phyloP scores from a whole-genome alignment of 2,797 vertebrate genomes.

The Sebastes trivittatus region DNA sequence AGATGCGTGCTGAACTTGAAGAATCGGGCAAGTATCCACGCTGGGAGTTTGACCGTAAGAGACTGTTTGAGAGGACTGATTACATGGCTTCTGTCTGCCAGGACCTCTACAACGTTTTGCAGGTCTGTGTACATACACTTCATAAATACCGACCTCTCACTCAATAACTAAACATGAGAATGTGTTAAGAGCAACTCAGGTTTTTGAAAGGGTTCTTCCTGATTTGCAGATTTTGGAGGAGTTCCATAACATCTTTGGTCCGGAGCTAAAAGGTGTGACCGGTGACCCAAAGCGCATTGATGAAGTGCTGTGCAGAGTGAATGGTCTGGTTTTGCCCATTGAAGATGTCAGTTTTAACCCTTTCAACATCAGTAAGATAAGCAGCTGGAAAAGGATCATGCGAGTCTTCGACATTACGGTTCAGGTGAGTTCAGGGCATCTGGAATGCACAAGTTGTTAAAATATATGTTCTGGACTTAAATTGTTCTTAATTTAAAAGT shows the following conservation, averaged over 20 bases:
- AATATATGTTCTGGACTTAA: not conserved
- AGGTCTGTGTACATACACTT: slow-evolving; percentile 77
- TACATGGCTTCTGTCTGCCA: slow-evolving; percentile 92
- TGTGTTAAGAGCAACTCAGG: not conserved
- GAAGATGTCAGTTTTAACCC: slow-evolving; percentile 86
- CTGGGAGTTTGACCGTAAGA: slow-evolving; percentile 95
- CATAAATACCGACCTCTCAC: not conserved
- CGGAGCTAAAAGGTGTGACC: slow-evolving; percentile 89
- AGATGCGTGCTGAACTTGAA: slow-evolving; percentile 89
- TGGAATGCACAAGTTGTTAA: not conserved
- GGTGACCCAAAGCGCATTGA: slow-evolving; percentile 86
- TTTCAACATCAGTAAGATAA: slow-evolving; percentile 81
- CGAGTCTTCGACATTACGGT: slow-evolving; percentile 87
- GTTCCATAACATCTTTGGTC: slow-evolving; percentile 89
- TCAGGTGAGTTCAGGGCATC: slow-evolving; percentile 73
- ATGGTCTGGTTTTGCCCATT: slow-evolving; percentile 84
- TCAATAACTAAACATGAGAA: not conserved
- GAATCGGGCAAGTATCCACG: slow-evolving; percentile 82
- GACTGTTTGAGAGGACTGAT: slow-evolving; percentile 92
- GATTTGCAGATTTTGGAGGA: slow-evolving; percentile 87
- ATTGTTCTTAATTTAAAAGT: not conserved
- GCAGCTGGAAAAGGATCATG: slow-evolving; percentile 87
- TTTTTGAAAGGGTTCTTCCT: not conserved
- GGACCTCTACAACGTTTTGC: slow-evolving; percentile 85
- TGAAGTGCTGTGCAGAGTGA: slow-evolving; percentile 83